These are phyloP conservation scores for Rhynchophorus ferrugineus DNA, from an alignment of 1,140 invertebrate genomes.

Conservation along the genomic window DNA sequence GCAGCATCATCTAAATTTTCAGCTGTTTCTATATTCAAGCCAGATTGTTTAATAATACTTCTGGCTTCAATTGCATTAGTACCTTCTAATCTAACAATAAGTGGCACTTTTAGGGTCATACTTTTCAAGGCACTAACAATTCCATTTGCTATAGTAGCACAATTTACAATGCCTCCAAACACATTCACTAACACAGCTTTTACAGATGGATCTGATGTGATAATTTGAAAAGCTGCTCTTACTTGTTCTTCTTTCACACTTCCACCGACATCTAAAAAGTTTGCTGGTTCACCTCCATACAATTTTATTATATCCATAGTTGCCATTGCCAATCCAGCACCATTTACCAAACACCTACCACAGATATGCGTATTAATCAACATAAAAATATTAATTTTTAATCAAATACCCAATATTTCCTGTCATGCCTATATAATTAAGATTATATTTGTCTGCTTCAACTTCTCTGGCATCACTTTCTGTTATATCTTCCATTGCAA, in stretches of 20 bases:
- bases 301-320: conserved; percentile 98
- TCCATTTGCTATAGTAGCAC: conserved; percentile 92
- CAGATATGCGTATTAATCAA: conserved; percentile 4
- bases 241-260: conserved; percentile 89
- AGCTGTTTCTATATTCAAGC: conserved; percentile 72
- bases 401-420: conserved; percentile 80
- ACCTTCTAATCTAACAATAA: conserved; percentile 92
- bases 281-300: conserved; percentile 89
- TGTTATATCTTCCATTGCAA: conserved; percentile 69
- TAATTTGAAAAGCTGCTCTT: conserved; percentile 90
- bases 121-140: conserved; percentile 78
- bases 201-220: conserved; percentile 84
- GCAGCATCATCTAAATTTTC: conserved; percentile 89
- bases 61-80: conserved; percentile 56
- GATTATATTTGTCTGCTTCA: conserved; percentile 78
- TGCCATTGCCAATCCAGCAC: conserved; percentile 96
- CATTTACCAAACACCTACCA: conserved; percentile 75
- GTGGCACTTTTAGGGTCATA: conserved; percentile 70
- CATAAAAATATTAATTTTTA: background rate
- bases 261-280: conserved; percentile 94
- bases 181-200: conserved; percentile 96
- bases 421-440: conserved; percentile 97
- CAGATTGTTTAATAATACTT: conserved; percentile 72
- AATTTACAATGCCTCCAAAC: conserved; percentile 99
- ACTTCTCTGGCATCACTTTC: conserved; percentile 85